Conservation (phyloP, 2,888 invertebrate genomes). For the Lacanobia oleracea region DNA sequence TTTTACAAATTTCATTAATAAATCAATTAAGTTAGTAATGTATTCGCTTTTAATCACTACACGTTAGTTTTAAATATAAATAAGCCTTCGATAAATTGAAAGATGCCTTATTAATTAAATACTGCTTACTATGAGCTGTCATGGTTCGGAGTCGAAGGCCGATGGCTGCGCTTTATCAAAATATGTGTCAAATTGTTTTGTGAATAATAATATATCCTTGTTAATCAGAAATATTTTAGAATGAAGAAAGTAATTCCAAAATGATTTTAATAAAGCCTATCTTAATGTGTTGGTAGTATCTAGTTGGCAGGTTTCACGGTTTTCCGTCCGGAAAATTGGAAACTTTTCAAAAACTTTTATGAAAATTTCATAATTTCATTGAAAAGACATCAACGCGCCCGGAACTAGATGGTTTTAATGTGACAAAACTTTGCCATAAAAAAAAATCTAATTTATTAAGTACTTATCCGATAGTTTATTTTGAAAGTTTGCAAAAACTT, state of each 20-base stretch:
- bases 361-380: neutral
- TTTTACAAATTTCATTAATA: conserved; percentile 25
- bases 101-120: conserved; percentile 31
- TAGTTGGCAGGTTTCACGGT: neutral
- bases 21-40: conserved; percentile 47
- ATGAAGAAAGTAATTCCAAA: no score
- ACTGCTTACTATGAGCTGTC: conserved; percentile 21
- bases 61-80: conserved; percentile 31
- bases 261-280: no score
- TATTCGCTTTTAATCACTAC: conserved; percentile 46
- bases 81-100: conserved; percentile 32
- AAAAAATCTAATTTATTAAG: no score
- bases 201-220: neutral
- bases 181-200: conserved; percentile 14
- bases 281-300: no score
- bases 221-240: neutral
- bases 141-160: conserved; percentile 43
- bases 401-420: no score
- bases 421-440: no score
- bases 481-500: neutral
- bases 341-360: no score
- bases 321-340: no score
- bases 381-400: conserved; percentile 44
- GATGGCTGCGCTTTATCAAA: neutral
- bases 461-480: no score